Percentiles rank a stretch among this genome's conserved stretches.
Conservation (phyloP, 2,113 vertebrate species). For the Anas platyrhynchos region DNA sequence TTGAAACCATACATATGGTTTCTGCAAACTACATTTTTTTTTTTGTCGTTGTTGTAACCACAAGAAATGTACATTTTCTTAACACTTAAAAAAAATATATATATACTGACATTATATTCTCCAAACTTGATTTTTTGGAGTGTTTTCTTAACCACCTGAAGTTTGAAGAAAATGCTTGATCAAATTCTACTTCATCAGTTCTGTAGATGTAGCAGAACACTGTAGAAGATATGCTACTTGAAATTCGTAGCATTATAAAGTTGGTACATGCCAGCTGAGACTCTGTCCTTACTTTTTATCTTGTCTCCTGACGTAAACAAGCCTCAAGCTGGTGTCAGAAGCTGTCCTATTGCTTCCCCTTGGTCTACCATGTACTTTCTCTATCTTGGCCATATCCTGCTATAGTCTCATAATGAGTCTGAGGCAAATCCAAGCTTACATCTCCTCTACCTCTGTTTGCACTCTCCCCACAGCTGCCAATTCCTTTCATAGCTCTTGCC, state of each 20-base stretch:
- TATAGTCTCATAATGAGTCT: constrained; percentile 42
- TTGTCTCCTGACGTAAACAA: neutral
- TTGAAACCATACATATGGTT: neutral
- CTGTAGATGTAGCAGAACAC: neutral
- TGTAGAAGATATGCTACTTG: neutral
- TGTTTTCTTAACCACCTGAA: neutral
- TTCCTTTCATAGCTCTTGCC: constrained; percentile 66
- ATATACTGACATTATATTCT: neutral
- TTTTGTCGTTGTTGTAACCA: neutral
- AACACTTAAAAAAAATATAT: neutral
- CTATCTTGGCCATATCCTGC: constrained; percentile 42
- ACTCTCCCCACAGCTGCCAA: constrained; percentile 67
- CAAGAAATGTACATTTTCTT: neutral
- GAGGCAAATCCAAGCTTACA: constrained; percentile 56
- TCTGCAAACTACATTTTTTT: neutral
- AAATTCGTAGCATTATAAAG: neutral
- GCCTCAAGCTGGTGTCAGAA: neutral
- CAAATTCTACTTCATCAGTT: neutral
- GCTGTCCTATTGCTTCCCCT: neutral
- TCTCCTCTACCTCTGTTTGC: constrained; percentile 67
- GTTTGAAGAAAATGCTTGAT: neutral
- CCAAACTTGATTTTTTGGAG: neutral
- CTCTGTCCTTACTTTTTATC: neutral
- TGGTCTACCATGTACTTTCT: neutral
- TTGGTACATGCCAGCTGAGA: neutral